Evolutionary conservation across 2,888 invertebrate genomes (phyloP), one percentile per base, ranked within the genome.

Genomic region (Leptinotarsa haldemani): DNA sequence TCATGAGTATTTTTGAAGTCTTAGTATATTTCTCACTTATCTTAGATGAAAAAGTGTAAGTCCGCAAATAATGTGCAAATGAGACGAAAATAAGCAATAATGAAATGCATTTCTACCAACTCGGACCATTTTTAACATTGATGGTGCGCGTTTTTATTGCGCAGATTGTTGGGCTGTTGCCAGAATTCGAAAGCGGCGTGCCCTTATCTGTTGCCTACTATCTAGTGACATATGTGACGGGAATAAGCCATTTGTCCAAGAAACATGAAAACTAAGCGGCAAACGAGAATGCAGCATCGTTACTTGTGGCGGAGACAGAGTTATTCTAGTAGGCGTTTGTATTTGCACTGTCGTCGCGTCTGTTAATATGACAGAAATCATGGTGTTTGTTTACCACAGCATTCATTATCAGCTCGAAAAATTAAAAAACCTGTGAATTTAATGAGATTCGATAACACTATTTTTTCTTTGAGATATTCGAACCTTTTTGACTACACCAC

Each of bases 161-260:
- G 61, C 61, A 61, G 61, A 61, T 61, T 16, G 61, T 61, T 61
- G 61, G 61, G 25, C 30, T 30, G 30, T 4, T 61, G 61, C 61
- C 61, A 61, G 61, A 61, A 61, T 61, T 61, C n/a, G 61, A 61
- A 20, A 61, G 61, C 61, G 40, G 61, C 61, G 61, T 30, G 61
- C 61, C 40, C 61, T 61, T 67, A 67, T 67, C 52, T 67, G 22
- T 58, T 58, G n/a, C 58, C 53, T 30, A 48, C 68, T 47, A 69
- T 58, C 68, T 69, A 70, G 52, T 64, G 70, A 70, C 65, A 50
- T 52, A 40, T 52, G 64, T 64, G 70, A 70, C 70, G 63, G 70
- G 52, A 46, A 50, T 69, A 50, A 63, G 63, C 63, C 64, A 63
- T 69, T 69, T 63, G 63, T 63, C 40, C 63, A 22, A 61, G 69